Evolutionary conservation across 2,888 invertebrate genomes (phyloP), one percentile per base, ranked within the genome.

Genomic region (Plemyria rubiginata): DNA sequence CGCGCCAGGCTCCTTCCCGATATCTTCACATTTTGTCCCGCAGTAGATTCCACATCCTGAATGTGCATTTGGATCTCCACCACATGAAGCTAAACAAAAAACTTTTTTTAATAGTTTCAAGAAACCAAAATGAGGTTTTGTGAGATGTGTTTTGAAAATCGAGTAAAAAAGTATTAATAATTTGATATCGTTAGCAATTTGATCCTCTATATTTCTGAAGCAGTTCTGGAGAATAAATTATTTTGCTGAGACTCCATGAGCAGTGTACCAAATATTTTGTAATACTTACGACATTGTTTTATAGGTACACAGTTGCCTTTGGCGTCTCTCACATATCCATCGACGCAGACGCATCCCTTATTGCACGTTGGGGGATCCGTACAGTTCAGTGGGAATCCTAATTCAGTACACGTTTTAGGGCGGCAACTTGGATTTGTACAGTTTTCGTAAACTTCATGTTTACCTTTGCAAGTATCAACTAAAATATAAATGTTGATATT

Each of bases 11-110:
- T 66, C 41, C n/a, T 62, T 62, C 1, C 64, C 61, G 5, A 70
- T 54, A 51, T 79, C 70, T 8, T 69, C 70, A 54, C 82, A 80
- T 32, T 48, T 68, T 51, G 55, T 71, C 4, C 66, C 63, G 29
- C 78, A 79, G 62, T 80, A 78, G 0, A 70, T 52, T 7, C 80
- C 78, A 60, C 78, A 78, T 0, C 83, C 82, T 16, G 66, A 65
- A 49, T 36, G 9, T 4, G 73, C 77, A 49, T 76, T 71, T 4
- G 48, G 46, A 62, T 79, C 79, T 9, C 75, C 75, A 32, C 72
- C 69, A 29, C 75, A 80, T 4, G 64, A 66, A 4, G 70, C 79
- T 80, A 32, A 32, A 32, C 6, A 6, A 32, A 32, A 32, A 32
- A 32, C 4, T 32, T 8, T 32, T 32, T 32, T 8, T 22, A 2